These are phyloP conservation scores for Bettongia penicillata DNA, from an alignment of 2,113 vertebrate genomes.

Conservation along the genomic window DNA sequence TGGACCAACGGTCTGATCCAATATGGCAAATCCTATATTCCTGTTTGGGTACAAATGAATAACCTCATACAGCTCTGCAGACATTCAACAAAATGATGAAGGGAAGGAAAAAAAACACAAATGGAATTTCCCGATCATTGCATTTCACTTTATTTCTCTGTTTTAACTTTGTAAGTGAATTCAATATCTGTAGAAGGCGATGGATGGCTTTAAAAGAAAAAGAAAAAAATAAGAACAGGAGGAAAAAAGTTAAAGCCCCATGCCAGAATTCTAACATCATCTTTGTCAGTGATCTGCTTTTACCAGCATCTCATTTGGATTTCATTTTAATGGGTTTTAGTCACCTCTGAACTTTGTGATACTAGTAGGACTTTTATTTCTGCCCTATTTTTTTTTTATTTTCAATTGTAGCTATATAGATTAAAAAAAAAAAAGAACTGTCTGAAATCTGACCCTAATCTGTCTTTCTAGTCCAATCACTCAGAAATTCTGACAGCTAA, in stretches of 20 bases:
- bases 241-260: conserved; percentile 68
- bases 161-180: conserved; percentile 79
- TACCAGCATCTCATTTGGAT: background rate
- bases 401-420: background rate
- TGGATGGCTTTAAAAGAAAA: conserved; percentile 67
- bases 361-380: background rate
- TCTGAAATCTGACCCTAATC: background rate
- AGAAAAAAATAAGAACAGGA: conserved; percentile 19
- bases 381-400: background rate
- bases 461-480: background rate
- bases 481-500: background rate
- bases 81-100: conserved; percentile 77
- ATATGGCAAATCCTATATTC: conserved; percentile 75
- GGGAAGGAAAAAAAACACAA: conserved; percentile 57
- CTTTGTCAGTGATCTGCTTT: conserved; percentile 16
- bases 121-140: conserved; percentile 77
- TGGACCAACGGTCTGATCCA: conserved; percentile 74
- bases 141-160: conserved; percentile 76
- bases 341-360: background rate
- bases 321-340: background rate
- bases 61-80: conserved; percentile 72
- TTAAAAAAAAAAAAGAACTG: background rate
- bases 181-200: conserved; percentile 74
- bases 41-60: conserved; percentile 76
- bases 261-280: conserved; percentile 42